Percentiles rank a stretch among this genome's conserved stretches.
phyloP scores from a whole-genome alignment of 2,113 vertebrate species.

The Microcebus ravelobensis region DNA sequence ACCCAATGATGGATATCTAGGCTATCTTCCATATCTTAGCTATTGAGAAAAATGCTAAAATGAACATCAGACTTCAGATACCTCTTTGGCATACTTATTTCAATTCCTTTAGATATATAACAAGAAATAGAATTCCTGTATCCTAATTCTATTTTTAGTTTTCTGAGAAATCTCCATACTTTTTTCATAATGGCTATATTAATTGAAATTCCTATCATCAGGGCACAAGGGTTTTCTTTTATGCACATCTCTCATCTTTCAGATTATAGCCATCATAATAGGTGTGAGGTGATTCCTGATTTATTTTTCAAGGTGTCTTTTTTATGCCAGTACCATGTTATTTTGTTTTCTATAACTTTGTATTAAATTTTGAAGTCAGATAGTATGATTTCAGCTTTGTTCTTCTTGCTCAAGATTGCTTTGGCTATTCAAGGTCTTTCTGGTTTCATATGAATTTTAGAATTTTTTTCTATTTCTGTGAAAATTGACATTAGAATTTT shows the following conservation, averaged over 20 bases:
- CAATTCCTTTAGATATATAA: neutral
- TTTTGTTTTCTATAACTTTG: neutral
- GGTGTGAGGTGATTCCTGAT: neutral
- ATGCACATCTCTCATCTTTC: neutral
- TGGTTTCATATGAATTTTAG: no score
- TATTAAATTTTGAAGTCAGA: neutral
- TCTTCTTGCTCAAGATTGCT: neutral
- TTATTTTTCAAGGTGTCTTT: neutral
- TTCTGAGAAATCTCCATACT: neutral
- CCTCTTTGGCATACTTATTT: neutral
- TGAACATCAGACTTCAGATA: neutral
- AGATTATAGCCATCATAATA: neutral
- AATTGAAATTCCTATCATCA: neutral
- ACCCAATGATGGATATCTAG: neutral
- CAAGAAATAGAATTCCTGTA: neutral
- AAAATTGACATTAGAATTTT: no score
- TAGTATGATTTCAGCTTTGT: neutral
- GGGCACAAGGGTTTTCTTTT: neutral
- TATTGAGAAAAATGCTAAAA: neutral
- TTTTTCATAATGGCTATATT: neutral
- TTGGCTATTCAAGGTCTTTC: neutral
- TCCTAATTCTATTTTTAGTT: neutral
- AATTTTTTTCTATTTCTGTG: no score
- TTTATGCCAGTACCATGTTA: neutral
- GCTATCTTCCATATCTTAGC: neutral